Evolutionary conservation across 1,140 invertebrate species (phyloP), one percentile per base, ranked within the genome.

Genomic region (Lepidurus couesii): DNA sequence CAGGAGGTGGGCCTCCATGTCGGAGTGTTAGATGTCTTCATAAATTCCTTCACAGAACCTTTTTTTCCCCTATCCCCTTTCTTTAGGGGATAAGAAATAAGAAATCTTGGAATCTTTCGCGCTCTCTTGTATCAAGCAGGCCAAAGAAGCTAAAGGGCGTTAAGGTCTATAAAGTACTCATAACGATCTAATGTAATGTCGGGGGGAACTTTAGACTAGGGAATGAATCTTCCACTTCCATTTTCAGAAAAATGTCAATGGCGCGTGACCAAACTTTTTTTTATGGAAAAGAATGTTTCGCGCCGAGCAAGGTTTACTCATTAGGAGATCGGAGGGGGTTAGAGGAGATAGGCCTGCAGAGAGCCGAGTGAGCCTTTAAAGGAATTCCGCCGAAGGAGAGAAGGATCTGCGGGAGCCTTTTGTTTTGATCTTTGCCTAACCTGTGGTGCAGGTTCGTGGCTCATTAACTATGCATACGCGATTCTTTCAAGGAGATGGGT

Each of bases 1-100:
- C 53, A 65, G 53, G 53, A 65, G 53, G 53, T 65, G 53, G 53
- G 53, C 53, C 53, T 65, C 16, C 53, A 65, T 65, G 53, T 65
- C 53, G 53, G 53, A 21, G 53, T 65, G 53, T 65, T 65, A 21
- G 53, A 65, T 65, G 53, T 65, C 53, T 65, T 65, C 53, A 65
- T 65, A 65, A 65, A 65, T 65, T 21, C 53, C 53, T n/a, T 7
- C 21, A 21, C n/a, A 21, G 34, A 65, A 65, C 53, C 53, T 65
- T 65, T 65, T 65, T 21, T 1, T n/a, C n/a, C 53, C 53, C n/a
- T 21, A 7, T 65, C 53, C 21, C 53, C 13, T 65, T 65, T 21
- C 13, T 13, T 7, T 7, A 65, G n/a, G 53, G 13, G 16, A 13
- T 16, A 65, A 65, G 53, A 65, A 13, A 13, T 5, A 65, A 21